Conservation (phyloP, 2,888 invertebrate genomes). For the Ommatoiulus sabulosus region DNA sequence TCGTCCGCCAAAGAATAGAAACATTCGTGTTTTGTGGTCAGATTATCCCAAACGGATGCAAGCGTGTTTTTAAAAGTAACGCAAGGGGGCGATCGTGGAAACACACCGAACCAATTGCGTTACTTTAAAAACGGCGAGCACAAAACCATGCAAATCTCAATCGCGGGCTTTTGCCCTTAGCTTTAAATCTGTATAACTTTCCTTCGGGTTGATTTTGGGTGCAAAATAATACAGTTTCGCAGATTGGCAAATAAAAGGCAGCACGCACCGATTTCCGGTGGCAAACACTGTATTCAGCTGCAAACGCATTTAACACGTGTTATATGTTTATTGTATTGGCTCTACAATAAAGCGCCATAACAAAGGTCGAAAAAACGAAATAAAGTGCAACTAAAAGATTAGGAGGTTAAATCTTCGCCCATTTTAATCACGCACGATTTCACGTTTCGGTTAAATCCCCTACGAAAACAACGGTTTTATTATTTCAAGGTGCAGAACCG, state of each 20-base stretch:
- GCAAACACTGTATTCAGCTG: conserved; percentile 4
- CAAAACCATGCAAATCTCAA: neutral
- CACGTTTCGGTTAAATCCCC: conserved; percentile 2
- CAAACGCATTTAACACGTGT: conserved; percentile 20
- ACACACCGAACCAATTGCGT: neutral
- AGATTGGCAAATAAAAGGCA: neutral
- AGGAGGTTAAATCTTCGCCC: conserved; percentile 40
- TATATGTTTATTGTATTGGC: neutral
- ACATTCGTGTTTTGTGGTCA: too few relatives aligned
- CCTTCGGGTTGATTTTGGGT: neutral
- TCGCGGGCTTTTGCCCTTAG: neutral
- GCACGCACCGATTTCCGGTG: neutral
- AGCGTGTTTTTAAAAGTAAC: too few relatives aligned
- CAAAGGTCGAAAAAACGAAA: conserved; percentile 30
- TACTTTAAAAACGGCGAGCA: neutral
- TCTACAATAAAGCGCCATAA: conserved; percentile 11
- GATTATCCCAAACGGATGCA: too few relatives aligned
- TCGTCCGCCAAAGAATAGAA: too few relatives aligned
- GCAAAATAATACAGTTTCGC: conserved; percentile 14
- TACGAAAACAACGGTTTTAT: conserved; percentile 24
- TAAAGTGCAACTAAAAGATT: conserved; percentile 40
- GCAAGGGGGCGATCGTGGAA: too few relatives aligned
- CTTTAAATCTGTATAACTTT: neutral
- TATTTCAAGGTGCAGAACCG: conserved; percentile 14
- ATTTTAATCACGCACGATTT: conserved; percentile 11